A percentile compares a stretch with the other conserved stretches of the same genome.
Evolutionary conservation across 2,797 vertebrate genomes (phyloP).

Genomic region (Sylvilagus floridanus): DNA sequence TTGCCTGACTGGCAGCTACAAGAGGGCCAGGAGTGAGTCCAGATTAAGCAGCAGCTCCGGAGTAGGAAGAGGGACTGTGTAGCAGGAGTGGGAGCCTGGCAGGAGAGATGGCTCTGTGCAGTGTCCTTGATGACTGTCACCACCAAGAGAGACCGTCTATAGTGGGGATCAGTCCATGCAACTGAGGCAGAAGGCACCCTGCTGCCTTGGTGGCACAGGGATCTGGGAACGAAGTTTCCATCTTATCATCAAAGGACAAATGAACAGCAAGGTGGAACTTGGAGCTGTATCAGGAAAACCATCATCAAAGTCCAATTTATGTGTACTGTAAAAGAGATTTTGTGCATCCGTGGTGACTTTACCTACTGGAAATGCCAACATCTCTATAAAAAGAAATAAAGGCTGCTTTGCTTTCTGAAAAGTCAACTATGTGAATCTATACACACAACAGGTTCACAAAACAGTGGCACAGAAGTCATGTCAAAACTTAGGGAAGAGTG

Average conservation of each 20-base stretch:
- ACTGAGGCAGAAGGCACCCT: background rate
- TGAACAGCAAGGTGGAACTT: constrained; percentile 4
- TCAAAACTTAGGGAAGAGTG: background rate
- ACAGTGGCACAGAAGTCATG: background rate
- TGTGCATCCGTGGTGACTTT: background rate
- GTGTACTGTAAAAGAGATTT: background rate
- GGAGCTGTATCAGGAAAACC: background rate
- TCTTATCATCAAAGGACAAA: constrained; percentile 7
- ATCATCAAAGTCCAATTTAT: background rate
- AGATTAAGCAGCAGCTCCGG: background rate
- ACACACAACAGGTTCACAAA: constrained; percentile 14
- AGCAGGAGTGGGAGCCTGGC: background rate
- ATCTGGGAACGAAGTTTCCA: background rate
- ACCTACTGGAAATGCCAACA: background rate
- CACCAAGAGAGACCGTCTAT: background rate
- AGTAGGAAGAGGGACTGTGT: background rate
- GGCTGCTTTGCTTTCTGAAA: constrained; percentile 53
- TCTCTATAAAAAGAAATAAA: constrained; percentile 61
- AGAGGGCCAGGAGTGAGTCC: background rate
- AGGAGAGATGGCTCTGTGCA: background rate
- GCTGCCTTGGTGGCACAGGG: background rate
- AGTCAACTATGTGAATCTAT: constrained; percentile 2
- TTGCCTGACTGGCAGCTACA: background rate
- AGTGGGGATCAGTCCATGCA: background rate
- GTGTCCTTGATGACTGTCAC: background rate